Evolutionary conservation across 2,888 invertebrate genomes (phyloP), one percentile per base, ranked within the genome.

Genomic region (Brachycybe producta): DNA sequence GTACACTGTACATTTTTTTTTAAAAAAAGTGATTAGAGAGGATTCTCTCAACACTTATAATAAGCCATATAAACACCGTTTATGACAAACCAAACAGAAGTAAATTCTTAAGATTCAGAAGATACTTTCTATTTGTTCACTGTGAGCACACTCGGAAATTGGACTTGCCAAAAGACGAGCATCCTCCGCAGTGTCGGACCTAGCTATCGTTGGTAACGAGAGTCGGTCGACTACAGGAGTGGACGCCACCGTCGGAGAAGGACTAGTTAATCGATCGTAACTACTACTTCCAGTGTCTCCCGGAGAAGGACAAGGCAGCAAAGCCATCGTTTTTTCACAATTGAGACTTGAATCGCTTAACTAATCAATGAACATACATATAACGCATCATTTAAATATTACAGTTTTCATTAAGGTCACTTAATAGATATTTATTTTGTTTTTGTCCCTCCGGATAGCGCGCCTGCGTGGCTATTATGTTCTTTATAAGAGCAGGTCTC

Each of bases 171-270:
- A 19, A 5, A 43, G 15, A 17, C 17, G 27, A 27, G 43, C 43
- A 13, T 43, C 43, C 19, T 43, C 43, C 11, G 26, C 43, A 8
- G 43, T 30, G 5, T 43, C 43, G 15, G 43, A 43, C 15, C 5
- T 11, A 17, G 28, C 26, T 30, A 43, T 27, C 2, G 43, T 27
- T n/a, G 43, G 30, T 13, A 43, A 2, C 5, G 43, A 13, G 19
- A 28, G 2, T 13, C 28, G 43, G 28, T 43, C 43, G 11, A 43
- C 30, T 13, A 43, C 17, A 13, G 43, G 43, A 4, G 43, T 43
- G 43, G 15, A 24, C 24, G 27, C 27, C n/a, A n/a, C n/a, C 5
- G 42, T 42, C 8, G 41, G 41, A 5, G 15, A 8, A 4, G 43
- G 28, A 15, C 43, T 43, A 13, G 28, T 27, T 21, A 43, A 30